Evolutionary conservation across 2,888 invertebrate genomes (phyloP).

Genomic region (Thumatha senex): DNA sequence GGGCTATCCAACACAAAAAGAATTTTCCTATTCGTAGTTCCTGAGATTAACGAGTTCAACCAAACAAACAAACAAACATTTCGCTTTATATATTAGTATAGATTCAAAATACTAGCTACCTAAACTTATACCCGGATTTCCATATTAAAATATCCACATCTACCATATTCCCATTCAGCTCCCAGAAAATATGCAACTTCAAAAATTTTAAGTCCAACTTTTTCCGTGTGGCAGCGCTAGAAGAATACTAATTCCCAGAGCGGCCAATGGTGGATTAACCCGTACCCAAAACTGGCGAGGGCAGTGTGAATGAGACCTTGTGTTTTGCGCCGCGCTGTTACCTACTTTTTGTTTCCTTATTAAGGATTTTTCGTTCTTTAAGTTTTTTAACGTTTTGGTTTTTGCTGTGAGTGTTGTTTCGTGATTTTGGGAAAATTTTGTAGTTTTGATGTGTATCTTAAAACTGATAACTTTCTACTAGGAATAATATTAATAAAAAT

Average conservation of each 20-base stretch:
- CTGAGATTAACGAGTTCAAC: too few relatives aligned
- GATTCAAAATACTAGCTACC: background rate
- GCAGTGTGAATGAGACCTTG: conserved; percentile 37
- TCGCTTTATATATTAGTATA: too few relatives aligned
- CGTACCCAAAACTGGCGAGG: conserved; percentile 35
- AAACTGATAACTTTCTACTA: too few relatives aligned
- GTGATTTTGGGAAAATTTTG: too few relatives aligned
- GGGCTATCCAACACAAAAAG: too few relatives aligned
- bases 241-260: conserved; percentile 55
- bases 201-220: conserved; percentile 51
- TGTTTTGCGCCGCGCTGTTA: conserved; percentile 22
- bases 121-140: background rate
- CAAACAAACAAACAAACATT: too few relatives aligned
- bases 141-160: conserved; percentile 7
- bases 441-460: too few relatives aligned
- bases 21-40: too few relatives aligned
- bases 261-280: conserved; percentile 45
- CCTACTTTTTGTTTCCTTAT: conserved; percentile 23
- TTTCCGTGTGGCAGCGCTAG: conserved; percentile 43
- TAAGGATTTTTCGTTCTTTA: conserved; percentile 18
- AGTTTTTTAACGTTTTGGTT: conserved; percentile 13
- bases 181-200: conserved; percentile 37
- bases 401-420: background rate
- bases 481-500: too few relatives aligned
- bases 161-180: conserved; percentile 24